Conservation (phyloP, 92 coral and sea anemone species). For the Muricea muricata region DNA sequence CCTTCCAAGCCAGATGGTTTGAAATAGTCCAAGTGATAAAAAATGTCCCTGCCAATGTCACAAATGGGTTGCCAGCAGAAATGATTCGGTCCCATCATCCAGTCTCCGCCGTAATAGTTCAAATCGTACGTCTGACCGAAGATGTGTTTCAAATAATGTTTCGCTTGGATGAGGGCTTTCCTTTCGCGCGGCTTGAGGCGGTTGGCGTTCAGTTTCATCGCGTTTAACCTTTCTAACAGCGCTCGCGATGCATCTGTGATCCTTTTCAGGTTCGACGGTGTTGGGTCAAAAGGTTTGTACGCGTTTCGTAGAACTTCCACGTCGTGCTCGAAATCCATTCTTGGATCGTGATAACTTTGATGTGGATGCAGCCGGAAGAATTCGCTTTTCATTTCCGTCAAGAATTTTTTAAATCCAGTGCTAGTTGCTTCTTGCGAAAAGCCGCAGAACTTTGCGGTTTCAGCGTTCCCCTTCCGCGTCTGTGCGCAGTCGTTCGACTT, state of each 20-base stretch:
- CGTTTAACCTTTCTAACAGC: conserved; percentile 65
- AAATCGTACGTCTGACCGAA: conserved; percentile 86
- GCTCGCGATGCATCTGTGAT: conserved; percentile 79
- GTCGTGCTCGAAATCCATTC: not conserved
- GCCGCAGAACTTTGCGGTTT: conserved; percentile 30
- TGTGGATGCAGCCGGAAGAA: conserved; percentile 75
- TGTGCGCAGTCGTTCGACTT: not conserved
- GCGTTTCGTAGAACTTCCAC: conserved; percentile 33
- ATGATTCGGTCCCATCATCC: conserved; percentile 95
- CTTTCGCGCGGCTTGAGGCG: conserved; percentile 74
- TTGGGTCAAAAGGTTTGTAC: conserved; percentile 75
- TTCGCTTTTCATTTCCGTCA: conserved; percentile 63
- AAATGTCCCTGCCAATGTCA: conserved; percentile 51
- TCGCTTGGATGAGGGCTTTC: conserved; percentile 81
- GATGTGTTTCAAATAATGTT: conserved; percentile 74
- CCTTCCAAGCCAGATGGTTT: conserved; percentile 68
- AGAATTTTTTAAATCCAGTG: conserved; percentile 71
- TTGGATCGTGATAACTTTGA: not conserved
- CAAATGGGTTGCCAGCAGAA: conserved; percentile 86
- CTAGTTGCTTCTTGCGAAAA: conserved; percentile 73
- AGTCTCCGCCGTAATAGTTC: conserved; percentile 87
- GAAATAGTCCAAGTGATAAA: conserved; percentile 56
- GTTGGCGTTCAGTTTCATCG: conserved; percentile 32
- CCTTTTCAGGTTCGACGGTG: conserved; percentile 63
- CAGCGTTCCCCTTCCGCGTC: not conserved